phyloP scores from a whole-genome alignment of 2,888 invertebrate species.

The Helleia helle region DNA sequence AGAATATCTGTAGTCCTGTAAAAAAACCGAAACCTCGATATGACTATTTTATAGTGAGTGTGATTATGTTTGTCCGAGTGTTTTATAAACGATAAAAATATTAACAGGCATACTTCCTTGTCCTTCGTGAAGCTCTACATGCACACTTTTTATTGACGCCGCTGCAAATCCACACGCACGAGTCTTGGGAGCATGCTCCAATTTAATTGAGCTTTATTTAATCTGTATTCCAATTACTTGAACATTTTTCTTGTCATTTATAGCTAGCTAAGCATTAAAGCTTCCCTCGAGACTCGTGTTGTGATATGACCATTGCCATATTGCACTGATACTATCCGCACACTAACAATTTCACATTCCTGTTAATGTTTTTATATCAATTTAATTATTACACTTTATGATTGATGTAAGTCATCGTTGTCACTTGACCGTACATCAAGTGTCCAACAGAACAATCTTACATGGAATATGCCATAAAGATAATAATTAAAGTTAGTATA shows the following conservation, averaged over 20 bases:
- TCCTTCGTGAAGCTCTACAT: constrained; percentile 64
- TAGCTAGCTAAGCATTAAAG: no score
- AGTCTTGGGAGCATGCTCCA: no score
- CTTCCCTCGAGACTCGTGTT: not conserved
- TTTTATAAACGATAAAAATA: constrained; percentile 18
- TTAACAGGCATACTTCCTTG: constrained; percentile 56
- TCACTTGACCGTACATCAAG: no score
- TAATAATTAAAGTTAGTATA: not conserved
- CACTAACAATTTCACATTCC: constrained; percentile 58
- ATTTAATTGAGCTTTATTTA: no score
- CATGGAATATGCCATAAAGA: no score
- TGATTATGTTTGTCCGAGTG: not conserved
- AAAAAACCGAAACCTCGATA: constrained; percentile 25
- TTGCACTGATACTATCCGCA: constrained; percentile 47
- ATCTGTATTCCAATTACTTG: no score
- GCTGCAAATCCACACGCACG: no score
- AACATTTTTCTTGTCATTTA: no score
- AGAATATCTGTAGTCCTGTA: constrained; percentile 27
- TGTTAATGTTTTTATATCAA: constrained; percentile 35
- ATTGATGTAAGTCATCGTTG: no score
- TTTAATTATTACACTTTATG: constrained; percentile 12
- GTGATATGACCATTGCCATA: constrained; percentile 14
- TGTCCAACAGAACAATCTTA: not conserved
- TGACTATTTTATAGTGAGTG: constrained; percentile 12
- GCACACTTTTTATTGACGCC: no score